These are phyloP conservation scores for Philaethria dido DNA, from an alignment of 2,888 invertebrate genomes.

Conservation along the genomic window DNA sequence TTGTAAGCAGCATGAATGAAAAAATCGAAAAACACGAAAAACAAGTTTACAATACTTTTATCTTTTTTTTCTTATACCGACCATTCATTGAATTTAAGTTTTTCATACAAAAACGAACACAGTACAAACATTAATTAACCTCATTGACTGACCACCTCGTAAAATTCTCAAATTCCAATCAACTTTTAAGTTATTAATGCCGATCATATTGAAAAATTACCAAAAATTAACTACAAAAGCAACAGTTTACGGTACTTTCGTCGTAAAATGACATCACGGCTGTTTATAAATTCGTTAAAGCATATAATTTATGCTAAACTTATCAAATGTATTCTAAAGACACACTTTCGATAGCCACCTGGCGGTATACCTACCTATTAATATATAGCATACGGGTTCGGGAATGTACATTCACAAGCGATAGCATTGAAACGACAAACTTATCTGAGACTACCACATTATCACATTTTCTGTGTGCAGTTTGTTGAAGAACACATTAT, in stretches of 20 bases:
- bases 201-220: constrained; percentile 13
- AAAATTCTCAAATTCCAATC: constrained; percentile 7
- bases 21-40: constrained; percentile 1
- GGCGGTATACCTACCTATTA: constrained; percentile 32
- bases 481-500: not conserved
- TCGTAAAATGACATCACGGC: constrained; percentile 37
- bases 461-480: not conserved
- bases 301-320: constrained; percentile 41
- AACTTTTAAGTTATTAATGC: constrained; percentile 28
- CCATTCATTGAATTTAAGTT: not conserved
- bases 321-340: constrained; percentile 41
- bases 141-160: not conserved
- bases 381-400: constrained; percentile 40
- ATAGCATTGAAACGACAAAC: constrained; percentile 19
- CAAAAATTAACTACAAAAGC: constrained; percentile 30
- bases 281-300: constrained; percentile 33
- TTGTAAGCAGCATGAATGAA: not conserved
- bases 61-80: not conserved
- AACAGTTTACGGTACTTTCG: constrained; percentile 36
- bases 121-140: constrained; percentile 11
- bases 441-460: not conserved
- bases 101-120: not conserved
- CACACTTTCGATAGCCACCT: constrained; percentile 43
- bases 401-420: constrained; percentile 28
- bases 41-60: not conserved